phyloP scores from a whole-genome alignment of 2,113 vertebrate genomes.

The Anguilla japonica region DNA sequence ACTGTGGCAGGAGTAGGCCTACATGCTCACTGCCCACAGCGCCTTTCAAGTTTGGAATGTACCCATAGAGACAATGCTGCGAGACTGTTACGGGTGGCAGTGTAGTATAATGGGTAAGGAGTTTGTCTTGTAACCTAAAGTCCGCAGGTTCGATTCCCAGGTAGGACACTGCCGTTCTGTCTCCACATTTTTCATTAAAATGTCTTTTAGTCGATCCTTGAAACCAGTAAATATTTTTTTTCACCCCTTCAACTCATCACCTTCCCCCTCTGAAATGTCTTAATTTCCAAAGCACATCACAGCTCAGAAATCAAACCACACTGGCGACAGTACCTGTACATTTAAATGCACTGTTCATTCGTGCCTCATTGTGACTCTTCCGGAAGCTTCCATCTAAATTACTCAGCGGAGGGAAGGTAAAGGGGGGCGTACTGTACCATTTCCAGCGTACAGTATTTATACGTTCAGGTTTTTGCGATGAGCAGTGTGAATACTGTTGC shows the following conservation, averaged over 20 bases:
- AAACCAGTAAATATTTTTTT: no score
- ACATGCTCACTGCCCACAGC: neutral
- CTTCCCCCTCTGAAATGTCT: neutral
- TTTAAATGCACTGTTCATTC: neutral
- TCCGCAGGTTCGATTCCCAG: no score
- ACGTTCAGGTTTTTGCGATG: neutral
- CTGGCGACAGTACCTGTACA: neutral
- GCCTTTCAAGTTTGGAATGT: neutral
- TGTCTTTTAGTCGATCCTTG: no score
- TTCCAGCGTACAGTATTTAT: neutral
- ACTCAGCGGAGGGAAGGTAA: no score
- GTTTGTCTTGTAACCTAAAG: no score
- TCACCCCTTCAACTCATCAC: neutral
- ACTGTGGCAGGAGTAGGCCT: neutral
- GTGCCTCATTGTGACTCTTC: neutral
- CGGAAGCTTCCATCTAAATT: no score
- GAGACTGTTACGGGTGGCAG: no score
- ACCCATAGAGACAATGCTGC: neutral
- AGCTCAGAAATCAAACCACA: neutral
- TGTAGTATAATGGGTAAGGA: no score
- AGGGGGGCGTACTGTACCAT: neutral
- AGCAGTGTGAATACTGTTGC: conserved; percentile 41
- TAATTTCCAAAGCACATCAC: neutral
- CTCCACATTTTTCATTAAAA: no score
- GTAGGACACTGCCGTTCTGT: no score